Conservation (phyloP, 2,888 invertebrate genomes). For the Lycia hirtaria region DNA sequence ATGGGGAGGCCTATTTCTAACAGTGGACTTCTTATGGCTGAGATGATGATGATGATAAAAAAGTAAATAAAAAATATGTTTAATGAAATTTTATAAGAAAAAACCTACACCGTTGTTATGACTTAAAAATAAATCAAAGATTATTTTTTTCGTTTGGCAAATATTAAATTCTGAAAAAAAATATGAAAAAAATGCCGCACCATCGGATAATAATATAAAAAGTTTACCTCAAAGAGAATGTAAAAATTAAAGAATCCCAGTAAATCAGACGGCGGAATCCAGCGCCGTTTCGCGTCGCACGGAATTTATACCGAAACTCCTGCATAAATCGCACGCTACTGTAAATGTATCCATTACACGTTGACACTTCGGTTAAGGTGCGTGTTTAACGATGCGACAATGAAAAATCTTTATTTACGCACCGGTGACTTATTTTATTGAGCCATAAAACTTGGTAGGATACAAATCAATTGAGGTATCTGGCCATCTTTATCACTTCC, state of each 20-base stretch:
- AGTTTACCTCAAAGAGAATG: background rate
- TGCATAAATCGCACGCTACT: conserved; percentile 75
- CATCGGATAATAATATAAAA: background rate
- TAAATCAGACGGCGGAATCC: conserved; percentile 46
- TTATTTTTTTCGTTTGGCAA: too few species aligned
- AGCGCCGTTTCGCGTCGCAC: conserved; percentile 49
- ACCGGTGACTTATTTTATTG: background rate
- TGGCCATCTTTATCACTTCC: too few species aligned
- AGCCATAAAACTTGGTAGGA: too few species aligned
- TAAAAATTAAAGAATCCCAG: conserved; percentile 10
- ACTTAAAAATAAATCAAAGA: too few species aligned
- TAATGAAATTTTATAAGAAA: too few species aligned
- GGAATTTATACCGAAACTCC: conserved; percentile 69
- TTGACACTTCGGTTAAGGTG: conserved; percentile 64
- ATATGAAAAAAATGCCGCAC: background rate
- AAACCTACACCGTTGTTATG: too few species aligned
- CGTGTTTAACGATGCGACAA: conserved; percentile 38
- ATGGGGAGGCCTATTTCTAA: too few species aligned
- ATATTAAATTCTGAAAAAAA: background rate
- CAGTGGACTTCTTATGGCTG: too few species aligned
- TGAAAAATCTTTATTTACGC: too few species aligned
- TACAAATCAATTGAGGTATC: too few species aligned
- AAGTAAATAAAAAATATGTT: too few species aligned
- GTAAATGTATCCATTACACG: conserved; percentile 80
- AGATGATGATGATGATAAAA: too few species aligned